phyloP scores from a whole-genome alignment of 2,888 invertebrate genomes.

The Hyles lineata region DNA sequence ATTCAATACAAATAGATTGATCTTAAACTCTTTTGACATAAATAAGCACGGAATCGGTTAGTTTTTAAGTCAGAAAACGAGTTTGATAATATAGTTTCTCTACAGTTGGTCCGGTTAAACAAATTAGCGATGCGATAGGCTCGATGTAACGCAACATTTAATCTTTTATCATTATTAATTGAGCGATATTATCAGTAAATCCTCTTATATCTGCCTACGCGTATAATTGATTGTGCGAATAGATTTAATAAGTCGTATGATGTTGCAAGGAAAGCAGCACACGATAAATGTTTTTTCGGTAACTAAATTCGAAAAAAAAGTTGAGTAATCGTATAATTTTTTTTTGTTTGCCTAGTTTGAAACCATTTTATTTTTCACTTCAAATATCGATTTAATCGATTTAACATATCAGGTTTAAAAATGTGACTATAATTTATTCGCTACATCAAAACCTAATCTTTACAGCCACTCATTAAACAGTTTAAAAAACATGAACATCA shows the following conservation, averaged over 20 bases:
- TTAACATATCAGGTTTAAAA: too few relatives aligned
- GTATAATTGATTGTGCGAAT: too few relatives aligned
- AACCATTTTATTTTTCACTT: not conserved
- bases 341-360: too few relatives aligned
- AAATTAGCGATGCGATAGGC: not conserved
- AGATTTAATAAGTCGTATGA: too few relatives aligned
- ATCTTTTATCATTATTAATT: not conserved
- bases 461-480: not conserved
- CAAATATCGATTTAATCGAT: too few relatives aligned
- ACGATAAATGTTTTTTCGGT: too few relatives aligned
- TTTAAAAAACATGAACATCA: slow-evolving; percentile 3
- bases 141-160: not conserved
- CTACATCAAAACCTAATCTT: not conserved
- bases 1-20: too few relatives aligned
- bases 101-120: not conserved
- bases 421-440: not conserved
- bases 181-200: not conserved
- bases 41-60: not conserved
- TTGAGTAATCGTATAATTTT: too few relatives aligned
- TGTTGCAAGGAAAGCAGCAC: too few relatives aligned
- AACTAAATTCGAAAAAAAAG: too few relatives aligned
- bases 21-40: not conserved
- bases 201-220: not conserved
- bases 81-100: not conserved
- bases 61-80: not conserved